Evolutionary conservation across 2,888 invertebrate species (phyloP).

Genomic region (Calameuta filiformis): DNA sequence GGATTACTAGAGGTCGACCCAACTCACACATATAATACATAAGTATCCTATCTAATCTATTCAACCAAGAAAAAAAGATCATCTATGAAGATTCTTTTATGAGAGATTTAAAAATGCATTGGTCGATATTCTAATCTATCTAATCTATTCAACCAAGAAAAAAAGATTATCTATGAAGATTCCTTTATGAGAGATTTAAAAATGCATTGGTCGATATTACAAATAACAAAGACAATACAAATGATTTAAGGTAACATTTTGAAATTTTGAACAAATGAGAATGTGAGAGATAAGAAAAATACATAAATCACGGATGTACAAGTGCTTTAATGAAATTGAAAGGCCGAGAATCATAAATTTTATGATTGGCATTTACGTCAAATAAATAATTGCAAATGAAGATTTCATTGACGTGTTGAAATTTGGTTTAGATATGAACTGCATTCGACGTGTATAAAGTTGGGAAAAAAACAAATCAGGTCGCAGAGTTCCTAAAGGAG

Average conservation of each 20-base stretch:
- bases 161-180: neutral
- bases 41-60: neutral
- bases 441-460: neutral
- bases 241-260: neutral
- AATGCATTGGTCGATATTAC: neutral
- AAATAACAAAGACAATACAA: neutral
- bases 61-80: neutral
- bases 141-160: neutral
- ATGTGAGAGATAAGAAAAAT: neutral
- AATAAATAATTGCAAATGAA: neutral
- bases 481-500: neutral
- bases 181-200: neutral
- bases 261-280: neutral
- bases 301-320: neutral
- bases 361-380: neutral
- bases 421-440: neutral
- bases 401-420: neutral
- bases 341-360: neutral
- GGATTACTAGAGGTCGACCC: constrained; percentile 17
- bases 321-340: neutral
- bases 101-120: neutral
- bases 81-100: neutral
- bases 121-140: neutral
- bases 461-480: neutral
- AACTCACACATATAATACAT: neutral